A percentile compares a stretch with the other conserved stretches of the same genome.
These are phyloP conservation scores for Himantopus leucocephalus DNA, from an alignment of 2,113 vertebrate species.

Conservation along the genomic window DNA sequence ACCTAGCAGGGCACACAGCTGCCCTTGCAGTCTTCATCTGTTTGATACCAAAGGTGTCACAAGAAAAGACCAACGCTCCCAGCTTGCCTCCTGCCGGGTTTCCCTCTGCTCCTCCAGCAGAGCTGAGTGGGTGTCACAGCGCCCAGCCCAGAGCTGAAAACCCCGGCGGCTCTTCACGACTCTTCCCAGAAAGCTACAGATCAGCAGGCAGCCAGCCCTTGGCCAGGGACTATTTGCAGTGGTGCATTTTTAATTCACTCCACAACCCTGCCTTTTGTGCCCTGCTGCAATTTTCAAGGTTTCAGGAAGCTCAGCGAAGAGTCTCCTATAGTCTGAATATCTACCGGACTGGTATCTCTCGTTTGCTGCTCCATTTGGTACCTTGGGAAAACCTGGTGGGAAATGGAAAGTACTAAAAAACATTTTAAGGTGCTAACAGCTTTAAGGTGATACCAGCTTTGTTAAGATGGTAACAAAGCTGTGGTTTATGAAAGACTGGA, in stretches of 20 bases:
- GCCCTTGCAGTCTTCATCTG: not conserved
- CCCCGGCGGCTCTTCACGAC: fast-evolving
- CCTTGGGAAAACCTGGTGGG: not conserved
- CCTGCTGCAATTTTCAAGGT: not conserved
- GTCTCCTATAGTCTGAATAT: not conserved
- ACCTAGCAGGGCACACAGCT: not conserved
- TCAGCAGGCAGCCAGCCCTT: not conserved
- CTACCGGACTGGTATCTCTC: not conserved
- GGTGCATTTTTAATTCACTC: not conserved
- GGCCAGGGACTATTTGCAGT: not conserved
- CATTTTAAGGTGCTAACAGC: not conserved
- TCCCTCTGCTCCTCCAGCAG: not conserved
- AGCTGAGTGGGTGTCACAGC: not conserved
- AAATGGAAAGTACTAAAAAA: not conserved
- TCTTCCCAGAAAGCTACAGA: not conserved
- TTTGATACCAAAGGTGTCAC: not conserved
- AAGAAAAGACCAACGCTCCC: not conserved
- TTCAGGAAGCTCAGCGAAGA: not conserved
- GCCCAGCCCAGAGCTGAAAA: not conserved
- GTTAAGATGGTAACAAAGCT: not conserved
- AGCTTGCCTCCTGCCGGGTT: not conserved
- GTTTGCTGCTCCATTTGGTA: not conserved
- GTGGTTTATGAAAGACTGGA: not conserved
- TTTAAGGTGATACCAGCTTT: not conserved
- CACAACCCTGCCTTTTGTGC: not conserved